phyloP scores from a whole-genome alignment of 2,113 vertebrate species.

The Ceyx margarethae region DNA sequence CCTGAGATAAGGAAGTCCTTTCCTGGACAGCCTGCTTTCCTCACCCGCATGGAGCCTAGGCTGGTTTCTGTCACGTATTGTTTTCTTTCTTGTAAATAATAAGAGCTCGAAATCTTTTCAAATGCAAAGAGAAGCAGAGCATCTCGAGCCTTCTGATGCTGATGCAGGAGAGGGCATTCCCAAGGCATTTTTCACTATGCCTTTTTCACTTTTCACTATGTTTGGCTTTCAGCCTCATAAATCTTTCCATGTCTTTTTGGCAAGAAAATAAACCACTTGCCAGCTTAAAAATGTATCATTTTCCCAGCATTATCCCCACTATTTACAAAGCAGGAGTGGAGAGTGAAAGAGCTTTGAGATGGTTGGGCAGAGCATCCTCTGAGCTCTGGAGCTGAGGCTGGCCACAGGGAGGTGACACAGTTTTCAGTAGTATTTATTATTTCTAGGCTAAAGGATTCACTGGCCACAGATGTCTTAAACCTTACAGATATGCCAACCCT shows the following conservation, averaged over 20 bases:
- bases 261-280: not conserved
- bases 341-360: not conserved
- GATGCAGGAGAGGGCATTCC: not conserved
- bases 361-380: not conserved
- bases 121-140: constrained; percentile 24
- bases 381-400: not conserved
- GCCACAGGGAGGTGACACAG: not conserved
- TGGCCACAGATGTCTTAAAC: not conserved
- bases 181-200: too few relatives aligned
- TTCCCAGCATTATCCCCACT: not conserved
- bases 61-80: constrained; percentile 53
- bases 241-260: not conserved
- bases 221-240: not conserved
- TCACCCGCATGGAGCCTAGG: not conserved
- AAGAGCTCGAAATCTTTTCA: constrained; percentile 26
- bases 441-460: not conserved
- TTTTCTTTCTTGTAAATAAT: constrained; percentile 59
- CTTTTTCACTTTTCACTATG: not conserved
- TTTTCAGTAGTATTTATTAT: not conserved
- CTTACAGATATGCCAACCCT: not conserved
- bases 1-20: constrained; percentile 61
- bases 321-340: not conserved
- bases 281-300: not conserved
- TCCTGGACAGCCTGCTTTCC: constrained; percentile 26
- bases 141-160: not conserved